A percentile compares a stretch with the other conserved stretches of the same genome.
These are phyloP conservation scores for Conistra vaccinii DNA, from an alignment of 2,888 invertebrate species.

Conservation along the genomic window DNA sequence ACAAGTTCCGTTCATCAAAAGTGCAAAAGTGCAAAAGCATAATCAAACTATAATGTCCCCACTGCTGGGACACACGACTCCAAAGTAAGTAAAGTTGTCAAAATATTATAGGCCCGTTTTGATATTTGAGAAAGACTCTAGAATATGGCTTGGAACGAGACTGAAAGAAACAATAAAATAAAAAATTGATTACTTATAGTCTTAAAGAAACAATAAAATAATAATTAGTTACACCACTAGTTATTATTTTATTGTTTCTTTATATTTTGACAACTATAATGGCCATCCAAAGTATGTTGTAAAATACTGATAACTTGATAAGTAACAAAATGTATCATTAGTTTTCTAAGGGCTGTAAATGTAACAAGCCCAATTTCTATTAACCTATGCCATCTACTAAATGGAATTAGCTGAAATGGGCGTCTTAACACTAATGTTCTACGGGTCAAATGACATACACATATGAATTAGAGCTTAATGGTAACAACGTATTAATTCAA, in stretches of 20 bases:
- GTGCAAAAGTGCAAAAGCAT: neutral
- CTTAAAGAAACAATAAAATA: too few relatives aligned
- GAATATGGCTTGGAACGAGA: too few relatives aligned
- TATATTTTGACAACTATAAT: too few relatives aligned
- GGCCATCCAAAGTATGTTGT: neutral
- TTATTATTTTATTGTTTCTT: too few relatives aligned
- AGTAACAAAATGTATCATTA: neutral
- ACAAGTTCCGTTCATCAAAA: neutral
- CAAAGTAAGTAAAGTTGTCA: neutral
- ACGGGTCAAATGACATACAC: slow-evolving; percentile 21
- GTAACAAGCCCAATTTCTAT: slow-evolving; percentile 28
- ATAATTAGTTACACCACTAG: too few relatives aligned
- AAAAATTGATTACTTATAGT: too few relatives aligned
- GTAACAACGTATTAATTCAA: neutral
- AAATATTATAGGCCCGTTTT: too few relatives aligned
- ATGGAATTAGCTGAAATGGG: slow-evolving; percentile 50
- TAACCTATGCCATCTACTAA: slow-evolving; percentile 40
- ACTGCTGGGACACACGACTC: neutral
- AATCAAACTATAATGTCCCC: neutral
- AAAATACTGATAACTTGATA: too few relatives aligned
- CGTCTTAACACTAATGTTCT: slow-evolving; percentile 34
- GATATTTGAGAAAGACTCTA: too few relatives aligned
- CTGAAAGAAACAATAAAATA: too few relatives aligned
- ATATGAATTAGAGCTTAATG: slow-evolving; percentile 27
- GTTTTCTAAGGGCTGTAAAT: neutral